A percentile compares a stretch with the other conserved stretches of the same genome.
These are phyloP conservation scores for Eolophus roseicapilla DNA, from an alignment of 2,113 vertebrate species.

Conservation along the genomic window DNA sequence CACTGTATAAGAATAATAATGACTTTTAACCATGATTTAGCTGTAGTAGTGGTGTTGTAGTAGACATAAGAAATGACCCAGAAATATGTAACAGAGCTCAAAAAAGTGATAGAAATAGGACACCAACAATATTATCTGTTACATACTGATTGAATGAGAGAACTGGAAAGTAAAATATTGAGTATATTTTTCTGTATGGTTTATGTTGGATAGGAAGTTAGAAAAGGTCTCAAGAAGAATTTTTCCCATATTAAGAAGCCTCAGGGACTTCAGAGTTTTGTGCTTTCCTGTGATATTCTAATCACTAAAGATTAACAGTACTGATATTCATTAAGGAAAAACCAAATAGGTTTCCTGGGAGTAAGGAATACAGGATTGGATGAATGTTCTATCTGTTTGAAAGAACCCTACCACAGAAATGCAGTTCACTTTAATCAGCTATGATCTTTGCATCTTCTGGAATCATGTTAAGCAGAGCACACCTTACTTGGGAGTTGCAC, in stretches of 20 bases:
- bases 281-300: neutral
- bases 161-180: slow-evolving; percentile 20
- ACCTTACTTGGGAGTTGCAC: neutral
- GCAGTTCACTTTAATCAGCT: neutral
- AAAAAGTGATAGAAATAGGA: neutral
- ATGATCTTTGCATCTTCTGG: neutral
- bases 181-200: slow-evolving; percentile 20
- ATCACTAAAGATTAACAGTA: neutral
- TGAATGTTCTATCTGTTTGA: neutral
- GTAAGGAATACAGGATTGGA: neutral
- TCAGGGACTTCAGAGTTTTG: neutral
- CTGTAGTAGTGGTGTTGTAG: neutral
- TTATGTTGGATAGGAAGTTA: slow-evolving; percentile 21
- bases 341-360: neutral
- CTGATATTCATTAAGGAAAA: neutral
- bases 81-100: neutral
- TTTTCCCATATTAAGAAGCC: slow-evolving; percentile 23
- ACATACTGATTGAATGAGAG: neutral
- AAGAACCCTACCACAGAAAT: neutral
- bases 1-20: neutral
- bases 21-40: neutral
- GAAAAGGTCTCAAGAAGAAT: slow-evolving; percentile 3
- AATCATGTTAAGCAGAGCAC: neutral
- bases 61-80: neutral
- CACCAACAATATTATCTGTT: neutral